Percentiles rank a stretch among this genome's conserved stretches.
These are phyloP conservation scores for Leucozona laternaria DNA, from an alignment of 2,888 invertebrate species.

Conservation along the genomic window DNA sequence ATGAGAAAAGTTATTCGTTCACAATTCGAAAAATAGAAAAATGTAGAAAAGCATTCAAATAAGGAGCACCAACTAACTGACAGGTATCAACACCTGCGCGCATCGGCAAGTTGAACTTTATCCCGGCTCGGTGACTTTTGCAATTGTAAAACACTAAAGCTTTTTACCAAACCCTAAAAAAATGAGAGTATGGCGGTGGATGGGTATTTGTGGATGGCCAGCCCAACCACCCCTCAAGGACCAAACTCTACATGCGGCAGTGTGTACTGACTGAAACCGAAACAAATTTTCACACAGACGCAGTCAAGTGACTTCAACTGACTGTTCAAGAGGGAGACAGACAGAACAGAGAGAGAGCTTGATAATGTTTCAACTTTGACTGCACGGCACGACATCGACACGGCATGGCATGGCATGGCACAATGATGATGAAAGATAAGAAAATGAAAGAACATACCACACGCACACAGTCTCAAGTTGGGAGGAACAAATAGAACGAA, in stretches of 20 bases:
- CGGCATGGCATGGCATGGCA: conserved; percentile 21
- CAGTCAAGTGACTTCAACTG: conserved; percentile 50
- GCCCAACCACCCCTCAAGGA: conserved; percentile 14
- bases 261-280: conserved; percentile 32
- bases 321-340: conserved; percentile 56
- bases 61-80: conserved; percentile 65
- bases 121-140: conserved; percentile 70
- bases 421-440: conserved; percentile 61
- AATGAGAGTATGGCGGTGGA: background rate
- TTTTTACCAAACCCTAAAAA: conserved; percentile 54
- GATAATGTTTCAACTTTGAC: conserved; percentile 33
- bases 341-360: conserved; percentile 53
- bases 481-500: conserved; percentile 32
- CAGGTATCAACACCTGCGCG: conserved; percentile 73
- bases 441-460: conserved; percentile 54
- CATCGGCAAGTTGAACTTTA: conserved; percentile 70
- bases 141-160: conserved; percentile 61
- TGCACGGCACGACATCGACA: conserved; percentile 7
- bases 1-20: conserved; percentile 33
- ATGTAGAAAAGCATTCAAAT: conserved; percentile 45
- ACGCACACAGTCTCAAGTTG: conserved; percentile 65
- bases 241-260: conserved; percentile 46
- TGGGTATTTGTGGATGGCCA: background rate
- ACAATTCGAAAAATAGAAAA: conserved; percentile 29
- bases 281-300: conserved; percentile 45